Base-by-base conservation (phyloP, 2,888 invertebrate genomes). In the Cosmorhoe ocellata region DNA sequence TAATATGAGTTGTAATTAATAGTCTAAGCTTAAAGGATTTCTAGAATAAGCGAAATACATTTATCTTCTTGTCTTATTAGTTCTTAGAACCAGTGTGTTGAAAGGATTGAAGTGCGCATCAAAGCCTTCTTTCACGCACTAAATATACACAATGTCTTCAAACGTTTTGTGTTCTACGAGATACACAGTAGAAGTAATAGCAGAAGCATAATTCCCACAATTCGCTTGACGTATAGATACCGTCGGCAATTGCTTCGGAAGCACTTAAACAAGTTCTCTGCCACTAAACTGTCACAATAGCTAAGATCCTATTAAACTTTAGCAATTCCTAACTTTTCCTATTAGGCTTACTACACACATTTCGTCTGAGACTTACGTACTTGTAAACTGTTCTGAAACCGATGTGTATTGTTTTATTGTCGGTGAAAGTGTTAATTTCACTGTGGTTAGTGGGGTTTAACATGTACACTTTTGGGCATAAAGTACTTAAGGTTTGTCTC, bases 271-370 rank as follows among this genome's bases (percentile, higher is more conserved):
- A 76, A 75, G 66, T 76, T 78, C 58, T 64, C 76, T 75, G 67
- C 77, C 74, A 76, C 76, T 79, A 76, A 83, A 81, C 77, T 80
- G 85, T 81, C 85, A 84, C 84, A 82, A 84, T 81, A 78, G 74
- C 81, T 81, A 81, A 81, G 84, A 83, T 78, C 79, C 79, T 72
- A 84, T 85, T 85, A 81, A 85, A 84, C 82, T 85, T 83, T 76
- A 67, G 79, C 81, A 84, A 82, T 84, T 82, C 74, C 74, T 65
- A 85, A 84, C 80, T 85, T 84, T 81, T 80, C 81, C 83, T 81
- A 84, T 85, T 83, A 84, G 76, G 71, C 73, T 76, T 68, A 71
- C 71, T 74, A 73, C 75, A 79, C 77, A 80, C 75, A 71, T 75
- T 77, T 59, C 47, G 52, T 50, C 53, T 51, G 37, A 51, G 40